Percentiles rank a stretch among this genome's conserved stretches.
Evolutionary conservation across 2,888 invertebrate species (phyloP).

Genomic region (Azorinus chamasolen): DNA sequence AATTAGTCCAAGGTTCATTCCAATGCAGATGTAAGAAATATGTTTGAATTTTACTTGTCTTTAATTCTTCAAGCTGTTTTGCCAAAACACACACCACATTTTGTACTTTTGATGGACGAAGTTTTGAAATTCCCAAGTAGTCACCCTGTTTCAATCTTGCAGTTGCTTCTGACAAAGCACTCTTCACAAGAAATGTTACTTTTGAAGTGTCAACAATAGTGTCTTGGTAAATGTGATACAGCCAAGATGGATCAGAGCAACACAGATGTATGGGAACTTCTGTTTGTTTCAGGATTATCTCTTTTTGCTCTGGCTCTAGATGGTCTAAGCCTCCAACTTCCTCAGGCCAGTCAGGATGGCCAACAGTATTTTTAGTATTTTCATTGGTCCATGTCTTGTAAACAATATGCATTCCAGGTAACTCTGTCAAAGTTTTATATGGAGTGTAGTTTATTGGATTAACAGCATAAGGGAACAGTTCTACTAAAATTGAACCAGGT

Average conservation of each 20-base stretch:
- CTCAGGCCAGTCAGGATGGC: conserved; percentile 85
- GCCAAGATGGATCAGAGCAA: conserved; percentile 87
- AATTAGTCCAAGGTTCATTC: conserved; percentile 78
- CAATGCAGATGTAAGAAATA: conserved; percentile 64
- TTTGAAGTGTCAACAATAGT: conserved; percentile 85
- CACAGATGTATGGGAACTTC: conserved; percentile 86
- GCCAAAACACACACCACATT: conserved; percentile 45
- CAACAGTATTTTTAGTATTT: conserved; percentile 77
- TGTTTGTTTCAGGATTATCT: conserved; percentile 77
- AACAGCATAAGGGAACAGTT: conserved; percentile 88
- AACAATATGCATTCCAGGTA: conserved; percentile 82
- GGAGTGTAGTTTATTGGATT: conserved; percentile 87
- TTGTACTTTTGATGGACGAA: conserved; percentile 58
- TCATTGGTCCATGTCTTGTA: conserved; percentile 87
- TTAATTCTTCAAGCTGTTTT: no score
- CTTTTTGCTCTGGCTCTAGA: conserved; percentile 80
- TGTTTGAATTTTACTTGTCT: neutral
- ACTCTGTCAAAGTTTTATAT: conserved; percentile 85
- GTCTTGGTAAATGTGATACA: conserved; percentile 88
- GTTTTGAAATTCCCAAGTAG: neutral
- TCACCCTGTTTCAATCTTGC: neutral
- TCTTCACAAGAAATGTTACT: conserved; percentile 67
- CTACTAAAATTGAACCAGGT: conserved; percentile 85
- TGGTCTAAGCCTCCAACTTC: conserved; percentile 86
- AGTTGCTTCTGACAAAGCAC: conserved; percentile 24